These are phyloP conservation scores for Caenorhabditis sulstoni DNA, from an alignment of 2,888 invertebrate species.

Conservation along the genomic window DNA sequence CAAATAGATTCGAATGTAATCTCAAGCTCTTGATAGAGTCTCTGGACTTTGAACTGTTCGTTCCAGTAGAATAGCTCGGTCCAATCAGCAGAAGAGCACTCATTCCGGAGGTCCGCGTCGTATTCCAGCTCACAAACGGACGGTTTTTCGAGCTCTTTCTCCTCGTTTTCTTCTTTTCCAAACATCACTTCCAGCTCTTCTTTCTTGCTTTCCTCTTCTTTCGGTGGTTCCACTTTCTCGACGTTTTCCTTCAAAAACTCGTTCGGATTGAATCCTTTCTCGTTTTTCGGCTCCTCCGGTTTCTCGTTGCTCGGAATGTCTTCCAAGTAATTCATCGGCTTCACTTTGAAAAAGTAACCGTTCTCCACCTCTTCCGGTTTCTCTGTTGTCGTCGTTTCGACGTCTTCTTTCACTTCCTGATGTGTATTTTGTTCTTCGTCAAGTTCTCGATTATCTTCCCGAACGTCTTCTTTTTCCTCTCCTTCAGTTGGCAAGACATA, in stretches of 20 bases:
- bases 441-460: not conserved
- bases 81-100: conserved; percentile 62
- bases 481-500: conserved; percentile 23
- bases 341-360: conserved; percentile 44
- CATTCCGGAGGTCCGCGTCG: conserved; percentile 53
- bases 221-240: not conserved
- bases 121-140: conserved; percentile 44
- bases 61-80: conserved; percentile 63
- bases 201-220: conserved; percentile 7
- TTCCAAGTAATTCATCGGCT: conserved; percentile 47
- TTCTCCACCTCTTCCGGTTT: conserved; percentile 10
- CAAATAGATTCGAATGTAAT: conserved; percentile 15
- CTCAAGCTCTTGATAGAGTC: too few species aligned
- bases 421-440: not conserved
- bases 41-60: conserved; percentile 41
- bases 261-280: conserved; percentile 36
- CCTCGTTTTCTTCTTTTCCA: conserved; percentile 15
- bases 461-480: not conserved
- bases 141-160: conserved; percentile 4
- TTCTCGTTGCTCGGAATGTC: conserved; percentile 31
- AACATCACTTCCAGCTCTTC: conserved; percentile 11
- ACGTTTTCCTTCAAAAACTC: conserved; percentile 40
- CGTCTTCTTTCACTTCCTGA: conserved; percentile 1
- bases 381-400: conserved; percentile 1
- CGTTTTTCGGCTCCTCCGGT: not conserved